Percentiles rank a stretch among this genome's conserved stretches.
Conservation (phyloP, 2,888 invertebrate species). For the Tupiocoris notatus region DNA sequence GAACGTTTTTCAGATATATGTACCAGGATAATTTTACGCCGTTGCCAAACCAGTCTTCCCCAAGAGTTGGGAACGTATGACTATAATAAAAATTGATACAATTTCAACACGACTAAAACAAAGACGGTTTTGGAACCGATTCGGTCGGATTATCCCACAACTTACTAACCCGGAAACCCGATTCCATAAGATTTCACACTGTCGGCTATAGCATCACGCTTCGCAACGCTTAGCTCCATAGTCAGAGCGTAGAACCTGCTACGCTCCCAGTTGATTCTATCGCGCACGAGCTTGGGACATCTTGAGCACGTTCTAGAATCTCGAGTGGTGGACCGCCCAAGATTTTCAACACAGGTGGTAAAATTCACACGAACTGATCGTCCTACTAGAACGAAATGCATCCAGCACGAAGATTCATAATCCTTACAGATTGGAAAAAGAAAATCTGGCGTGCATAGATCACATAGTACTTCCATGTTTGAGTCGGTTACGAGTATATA, state of each 20-base stretch:
- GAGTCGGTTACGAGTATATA: no score
- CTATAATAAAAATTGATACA: no score
- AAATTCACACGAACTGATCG: not conserved
- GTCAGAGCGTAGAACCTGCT: not conserved
- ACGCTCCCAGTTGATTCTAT: not conserved
- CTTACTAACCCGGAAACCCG: slow-evolving; percentile 23
- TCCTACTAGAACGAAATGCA: not conserved
- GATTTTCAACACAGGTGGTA: not conserved
- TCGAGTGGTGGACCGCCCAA: no score
- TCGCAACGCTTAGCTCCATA: not conserved
- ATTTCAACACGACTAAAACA: not conserved
- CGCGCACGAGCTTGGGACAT: not conserved
- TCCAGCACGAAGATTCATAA: not conserved
- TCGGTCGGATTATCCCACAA: not conserved
- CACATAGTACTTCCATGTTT: no score
- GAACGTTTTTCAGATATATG: no score
- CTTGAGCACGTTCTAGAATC: no score
- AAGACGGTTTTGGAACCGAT: not conserved
- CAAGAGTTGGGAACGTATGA: no score
- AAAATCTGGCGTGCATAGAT: no score
- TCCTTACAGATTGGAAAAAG: no score
- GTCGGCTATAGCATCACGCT: not conserved
- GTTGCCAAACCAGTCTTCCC: no score
- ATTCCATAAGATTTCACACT: slow-evolving; percentile 21
- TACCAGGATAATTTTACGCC: no score